These are phyloP conservation scores for Jaculus jaculus DNA, from an alignment of 2,113 vertebrate species.

Conservation along the genomic window DNA sequence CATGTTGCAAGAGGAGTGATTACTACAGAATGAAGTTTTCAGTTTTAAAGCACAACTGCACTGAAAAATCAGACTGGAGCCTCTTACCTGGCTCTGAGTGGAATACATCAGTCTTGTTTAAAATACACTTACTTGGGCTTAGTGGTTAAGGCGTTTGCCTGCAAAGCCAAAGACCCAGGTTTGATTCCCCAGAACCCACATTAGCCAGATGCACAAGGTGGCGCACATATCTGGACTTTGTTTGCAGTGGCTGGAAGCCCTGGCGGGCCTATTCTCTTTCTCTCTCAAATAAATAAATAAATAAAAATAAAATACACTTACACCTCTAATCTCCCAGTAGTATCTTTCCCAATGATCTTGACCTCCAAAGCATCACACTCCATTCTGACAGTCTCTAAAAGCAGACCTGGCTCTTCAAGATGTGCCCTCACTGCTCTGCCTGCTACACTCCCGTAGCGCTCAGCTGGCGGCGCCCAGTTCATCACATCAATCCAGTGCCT, in stretches of 20 bases:
- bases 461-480: too few relatives aligned
- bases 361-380: not conserved
- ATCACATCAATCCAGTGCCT: not conserved
- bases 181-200: too few relatives aligned
- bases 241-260: too few relatives aligned
- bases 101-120: not conserved
- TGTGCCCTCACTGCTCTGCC: not conserved
- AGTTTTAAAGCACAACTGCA: not conserved
- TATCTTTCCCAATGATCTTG: not conserved
- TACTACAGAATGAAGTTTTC: not conserved
- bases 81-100: not conserved
- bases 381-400: not conserved
- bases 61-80: not conserved
- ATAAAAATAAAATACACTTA: too few relatives aligned
- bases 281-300: too few relatives aligned
- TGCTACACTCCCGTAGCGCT: not conserved
- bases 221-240: too few relatives aligned
- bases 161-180: too few relatives aligned
- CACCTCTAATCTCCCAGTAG: not conserved
- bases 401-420: not conserved
- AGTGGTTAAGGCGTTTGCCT: too few relatives aligned
- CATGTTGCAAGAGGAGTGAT: not conserved
- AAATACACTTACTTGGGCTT: not conserved
- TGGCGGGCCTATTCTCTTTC: too few relatives aligned
- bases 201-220: too few relatives aligned